These are phyloP conservation scores for Sebastes oblongus DNA, from an alignment of 2,797 vertebrate species.

Conservation along the genomic window DNA sequence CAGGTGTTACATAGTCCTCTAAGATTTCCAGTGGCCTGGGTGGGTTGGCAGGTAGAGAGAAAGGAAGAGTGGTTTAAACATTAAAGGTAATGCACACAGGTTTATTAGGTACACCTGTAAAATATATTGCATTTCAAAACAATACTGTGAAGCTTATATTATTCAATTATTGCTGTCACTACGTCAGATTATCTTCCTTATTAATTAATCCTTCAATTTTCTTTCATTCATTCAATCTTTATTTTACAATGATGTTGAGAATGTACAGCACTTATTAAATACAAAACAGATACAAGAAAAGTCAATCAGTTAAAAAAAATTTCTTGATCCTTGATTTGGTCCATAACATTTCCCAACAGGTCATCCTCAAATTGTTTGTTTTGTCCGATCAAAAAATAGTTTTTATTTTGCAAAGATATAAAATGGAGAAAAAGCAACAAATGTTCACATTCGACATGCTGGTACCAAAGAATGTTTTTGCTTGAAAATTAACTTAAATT, in stretches of 20 bases:
- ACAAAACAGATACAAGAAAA: no score
- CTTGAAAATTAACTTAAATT: neutral
- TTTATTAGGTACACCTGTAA: neutral
- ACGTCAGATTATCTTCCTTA: neutral
- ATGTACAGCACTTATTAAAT: no score
- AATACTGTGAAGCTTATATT: neutral
- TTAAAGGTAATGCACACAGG: neutral
- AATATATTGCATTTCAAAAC: neutral
- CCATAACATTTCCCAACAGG: neutral
- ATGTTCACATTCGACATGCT: neutral
- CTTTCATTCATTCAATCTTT: no score
- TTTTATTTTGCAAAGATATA: neutral
- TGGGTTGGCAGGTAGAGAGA: neutral
- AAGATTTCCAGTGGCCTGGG: neutral
- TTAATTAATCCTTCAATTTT: neutral
- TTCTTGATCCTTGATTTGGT: neutral
- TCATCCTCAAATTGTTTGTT: neutral
- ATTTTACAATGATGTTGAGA: no score
- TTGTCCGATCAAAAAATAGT: neutral
- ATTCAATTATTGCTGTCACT: neutral
- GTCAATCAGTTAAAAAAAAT: neutral
- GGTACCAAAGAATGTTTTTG: neutral
- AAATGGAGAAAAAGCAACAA: neutral
- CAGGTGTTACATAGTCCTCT: constrained; percentile 40
- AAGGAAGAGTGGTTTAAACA: neutral